Evolutionary conservation across 2,888 invertebrate species (phyloP), one percentile per base, ranked within the genome.

Genomic region (Cataglyphis altisquamis): DNA sequence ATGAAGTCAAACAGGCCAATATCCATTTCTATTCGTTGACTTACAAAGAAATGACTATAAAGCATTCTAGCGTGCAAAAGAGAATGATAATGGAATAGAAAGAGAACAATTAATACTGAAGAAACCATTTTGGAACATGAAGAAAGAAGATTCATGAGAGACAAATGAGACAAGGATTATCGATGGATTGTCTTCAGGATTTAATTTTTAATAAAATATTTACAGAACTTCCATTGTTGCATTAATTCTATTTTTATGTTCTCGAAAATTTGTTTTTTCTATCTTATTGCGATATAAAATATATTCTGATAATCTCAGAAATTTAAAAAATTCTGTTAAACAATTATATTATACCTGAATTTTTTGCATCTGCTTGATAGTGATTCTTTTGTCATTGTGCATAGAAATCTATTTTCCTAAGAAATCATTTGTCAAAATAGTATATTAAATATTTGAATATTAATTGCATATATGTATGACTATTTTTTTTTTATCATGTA

Each of bases 1-100:
- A 81, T 45, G 57, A 78, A 82, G 36, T 68, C 77, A 85, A 85
- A 75, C 52, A 85, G 87, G 84, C 77, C 78, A 80, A 36, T 70
- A 78, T 80, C 60, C 70, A 72, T 1, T 70, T 45, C 25, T 45
- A 78, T 9, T 68, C 12, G 41, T 29, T 21, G 57, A 78, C 6
- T 78, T 25, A 72, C 0, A 12, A 78, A 21, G 32, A 25, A 80
- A 72, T 36, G 41, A 60, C 36, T 29, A 12, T 21, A 57, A 70
- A 70, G 41, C 12, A 32, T 18, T 67, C 21, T 29, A 70, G 21
- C 18, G 21, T 39, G 15, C 39, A 21, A 72, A 80, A 80, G 41
- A 80, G 12, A 60, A 80, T 60, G 12, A 21, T 39, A 39, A 63
- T 15, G 48, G 48, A 48, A 45, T 4, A 36, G 57, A 32, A 70